phyloP scores from a whole-genome alignment of 2,888 invertebrate species.

The Pachymerium ferrugineum region DNA sequence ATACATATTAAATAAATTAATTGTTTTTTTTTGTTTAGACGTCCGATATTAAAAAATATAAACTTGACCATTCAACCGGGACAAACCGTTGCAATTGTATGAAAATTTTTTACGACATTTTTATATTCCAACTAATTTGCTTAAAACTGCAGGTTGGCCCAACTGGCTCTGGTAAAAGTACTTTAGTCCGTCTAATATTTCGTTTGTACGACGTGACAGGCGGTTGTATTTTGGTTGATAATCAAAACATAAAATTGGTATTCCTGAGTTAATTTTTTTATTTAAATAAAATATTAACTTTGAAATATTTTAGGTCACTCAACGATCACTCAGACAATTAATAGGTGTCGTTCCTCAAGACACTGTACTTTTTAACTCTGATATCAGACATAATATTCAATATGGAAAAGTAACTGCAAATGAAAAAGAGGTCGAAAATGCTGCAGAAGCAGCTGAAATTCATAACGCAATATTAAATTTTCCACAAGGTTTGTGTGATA shows the following conservation, averaged over 20 bases:
- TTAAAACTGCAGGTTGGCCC: conserved; percentile 65
- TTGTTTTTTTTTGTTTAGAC: neutral
- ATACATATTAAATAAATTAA: neutral
- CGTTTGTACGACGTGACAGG: conserved; percentile 50
- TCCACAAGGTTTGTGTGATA: conserved; percentile 75
- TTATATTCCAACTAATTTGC: neutral
- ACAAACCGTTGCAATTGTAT: conserved; percentile 61
- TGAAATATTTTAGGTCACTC: conserved; percentile 44
- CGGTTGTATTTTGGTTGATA: conserved; percentile 48
- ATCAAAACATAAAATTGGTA: conserved; percentile 47
- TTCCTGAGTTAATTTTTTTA: neutral
- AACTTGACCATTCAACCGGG: conserved; percentile 75
- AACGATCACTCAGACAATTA: conserved; percentile 48
- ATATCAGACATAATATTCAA: conserved; percentile 82
- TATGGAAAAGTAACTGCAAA: conserved; percentile 77
- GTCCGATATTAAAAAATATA: conserved; percentile 66
- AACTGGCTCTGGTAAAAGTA: conserved; percentile 63
- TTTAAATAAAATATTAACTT: neutral
- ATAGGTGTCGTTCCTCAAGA: conserved; percentile 61
- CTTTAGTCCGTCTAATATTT: conserved; percentile 51
- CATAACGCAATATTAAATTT: conserved; percentile 87
- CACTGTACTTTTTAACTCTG: conserved; percentile 89
- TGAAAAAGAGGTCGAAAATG: conserved; percentile 76
- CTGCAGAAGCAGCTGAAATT: conserved; percentile 88
- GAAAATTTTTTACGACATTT: conserved; percentile 31